Conservation (phyloP, 2,113 vertebrate species). For the Garra rufa region DNA sequence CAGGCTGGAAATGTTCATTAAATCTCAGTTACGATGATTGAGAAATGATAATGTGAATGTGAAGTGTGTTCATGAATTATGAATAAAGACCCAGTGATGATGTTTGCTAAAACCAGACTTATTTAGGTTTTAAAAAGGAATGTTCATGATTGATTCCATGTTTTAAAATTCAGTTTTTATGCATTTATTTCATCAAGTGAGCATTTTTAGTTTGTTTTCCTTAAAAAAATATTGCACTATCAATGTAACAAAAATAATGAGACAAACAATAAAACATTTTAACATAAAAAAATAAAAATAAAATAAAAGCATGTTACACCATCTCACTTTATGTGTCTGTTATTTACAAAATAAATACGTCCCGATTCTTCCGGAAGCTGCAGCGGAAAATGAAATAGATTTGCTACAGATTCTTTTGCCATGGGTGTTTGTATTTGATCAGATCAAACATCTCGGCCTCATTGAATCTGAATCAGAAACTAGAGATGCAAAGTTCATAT, state of each 20-base stretch:
- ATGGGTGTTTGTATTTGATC: conserved; percentile 53
- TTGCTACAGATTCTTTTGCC: conserved; percentile 52
- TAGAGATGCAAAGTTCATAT: background rate
- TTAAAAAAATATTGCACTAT: conserved; percentile 49
- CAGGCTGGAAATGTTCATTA: background rate
- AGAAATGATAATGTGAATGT: background rate
- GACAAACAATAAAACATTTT: conserved; percentile 21
- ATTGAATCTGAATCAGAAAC: background rate
- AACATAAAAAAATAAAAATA: too few species aligned
- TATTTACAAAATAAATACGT: conserved; percentile 74
- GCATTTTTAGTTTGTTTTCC: conserved; percentile 28
- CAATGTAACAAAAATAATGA: conserved; percentile 49
- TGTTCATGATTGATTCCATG: background rate
- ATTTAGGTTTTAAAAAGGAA: background rate
- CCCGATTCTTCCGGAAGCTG: background rate
- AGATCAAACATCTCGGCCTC: background rate
- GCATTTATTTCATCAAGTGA: conserved; percentile 50
- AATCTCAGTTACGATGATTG: background rate
- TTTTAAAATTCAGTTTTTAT: background rate
- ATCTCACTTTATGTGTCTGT: conserved; percentile 34
- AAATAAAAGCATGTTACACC: conserved; percentile 29
- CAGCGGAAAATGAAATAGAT: conserved; percentile 60
- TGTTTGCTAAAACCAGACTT: background rate
- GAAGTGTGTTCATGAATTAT: background rate
- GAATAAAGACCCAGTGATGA: background rate